A percentile compares a stretch with the other conserved stretches of the same genome.
Evolutionary conservation across 37 sponge, comb jelly and placozoan species (phyloP).

Genomic region (Chondrilla cf. caribensis): DNA sequence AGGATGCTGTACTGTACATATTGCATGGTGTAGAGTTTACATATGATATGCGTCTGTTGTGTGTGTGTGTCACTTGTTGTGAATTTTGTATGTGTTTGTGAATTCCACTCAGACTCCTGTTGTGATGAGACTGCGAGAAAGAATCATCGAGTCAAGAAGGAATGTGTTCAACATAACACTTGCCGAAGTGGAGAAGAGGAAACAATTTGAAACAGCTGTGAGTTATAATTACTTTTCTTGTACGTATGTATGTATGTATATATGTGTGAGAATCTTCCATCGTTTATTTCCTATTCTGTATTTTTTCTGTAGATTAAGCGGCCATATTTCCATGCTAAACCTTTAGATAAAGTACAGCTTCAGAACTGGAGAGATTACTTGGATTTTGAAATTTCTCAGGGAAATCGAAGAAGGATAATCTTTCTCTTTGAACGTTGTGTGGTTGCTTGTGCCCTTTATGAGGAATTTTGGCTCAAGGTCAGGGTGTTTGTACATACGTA

Average conservation of each 20-base stretch:
- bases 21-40: not conserved
- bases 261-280: not conserved
- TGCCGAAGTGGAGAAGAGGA: constrained; percentile 58
- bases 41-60: not conserved
- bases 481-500: not conserved
- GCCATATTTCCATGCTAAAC: constrained; percentile 93
- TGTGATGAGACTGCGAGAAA: constrained; percentile 19
- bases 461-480: constrained; percentile 93
- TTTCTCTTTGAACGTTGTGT: constrained; percentile 87
- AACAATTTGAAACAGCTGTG: constrained; percentile 53
- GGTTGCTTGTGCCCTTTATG: constrained; percentile 87
- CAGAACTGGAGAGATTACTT: constrained; percentile 88
- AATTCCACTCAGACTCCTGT: not conserved
- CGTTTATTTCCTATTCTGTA: not conserved
- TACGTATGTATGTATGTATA: not conserved
- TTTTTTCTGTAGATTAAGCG: constrained; percentile 62
- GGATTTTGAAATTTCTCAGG: constrained; percentile 73
- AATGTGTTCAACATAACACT: constrained; percentile 30
- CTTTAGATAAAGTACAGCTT: constrained; percentile 72
- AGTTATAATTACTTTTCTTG: constrained; percentile 20
- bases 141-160: constrained; percentile 26
- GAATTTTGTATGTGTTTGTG: not conserved
- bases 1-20: not conserved
- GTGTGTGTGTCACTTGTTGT: not conserved
- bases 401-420: constrained; percentile 44